A percentile compares a stretch with the other conserved stretches of the same genome.
These are phyloP conservation scores for Acleris cristana DNA, from an alignment of 2,888 invertebrate species.

Conservation along the genomic window DNA sequence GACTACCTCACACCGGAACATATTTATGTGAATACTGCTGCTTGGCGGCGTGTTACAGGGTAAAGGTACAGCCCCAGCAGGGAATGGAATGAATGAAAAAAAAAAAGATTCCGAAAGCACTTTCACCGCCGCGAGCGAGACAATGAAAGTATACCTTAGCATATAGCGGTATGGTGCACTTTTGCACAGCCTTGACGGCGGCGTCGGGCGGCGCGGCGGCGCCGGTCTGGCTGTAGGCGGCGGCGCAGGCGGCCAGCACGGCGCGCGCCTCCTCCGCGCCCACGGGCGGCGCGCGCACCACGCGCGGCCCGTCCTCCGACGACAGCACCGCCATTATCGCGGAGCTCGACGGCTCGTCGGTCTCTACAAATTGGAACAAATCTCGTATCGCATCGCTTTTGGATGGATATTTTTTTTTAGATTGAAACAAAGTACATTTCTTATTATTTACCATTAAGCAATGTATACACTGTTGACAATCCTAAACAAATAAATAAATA, in stretches of 20 bases:
- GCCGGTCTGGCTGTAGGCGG: constrained; percentile 70
- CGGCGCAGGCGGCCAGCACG: constrained; percentile 71
- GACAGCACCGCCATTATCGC: constrained; percentile 80
- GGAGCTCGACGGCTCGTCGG: constrained; percentile 74
- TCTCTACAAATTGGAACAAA: constrained; percentile 52
- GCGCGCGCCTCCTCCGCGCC: constrained; percentile 72
- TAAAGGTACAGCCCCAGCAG: no score
- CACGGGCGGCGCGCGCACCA: constrained; percentile 73
- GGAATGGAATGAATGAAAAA: no score
- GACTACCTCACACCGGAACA: no score
- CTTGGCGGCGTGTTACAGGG: no score
- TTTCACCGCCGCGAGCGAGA: background rate
- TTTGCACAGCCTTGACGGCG: constrained; percentile 85
- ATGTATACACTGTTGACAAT: no score
- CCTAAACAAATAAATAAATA: no score
- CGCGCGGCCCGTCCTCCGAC: constrained; percentile 73
- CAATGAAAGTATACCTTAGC: constrained; percentile 81
- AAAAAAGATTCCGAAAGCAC: no score
- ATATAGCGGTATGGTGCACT: constrained; percentile 87
- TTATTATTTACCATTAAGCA: no score
- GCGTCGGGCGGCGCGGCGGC: constrained; percentile 85
- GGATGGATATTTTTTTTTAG: no score
- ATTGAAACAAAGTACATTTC: no score
- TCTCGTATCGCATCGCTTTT: no score
- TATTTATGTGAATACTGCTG: no score